Percentiles rank a stretch among this genome's conserved stretches.
phyloP scores from a whole-genome alignment of 2,113 vertebrate genomes.

The Synodontis membranacea region DNA sequence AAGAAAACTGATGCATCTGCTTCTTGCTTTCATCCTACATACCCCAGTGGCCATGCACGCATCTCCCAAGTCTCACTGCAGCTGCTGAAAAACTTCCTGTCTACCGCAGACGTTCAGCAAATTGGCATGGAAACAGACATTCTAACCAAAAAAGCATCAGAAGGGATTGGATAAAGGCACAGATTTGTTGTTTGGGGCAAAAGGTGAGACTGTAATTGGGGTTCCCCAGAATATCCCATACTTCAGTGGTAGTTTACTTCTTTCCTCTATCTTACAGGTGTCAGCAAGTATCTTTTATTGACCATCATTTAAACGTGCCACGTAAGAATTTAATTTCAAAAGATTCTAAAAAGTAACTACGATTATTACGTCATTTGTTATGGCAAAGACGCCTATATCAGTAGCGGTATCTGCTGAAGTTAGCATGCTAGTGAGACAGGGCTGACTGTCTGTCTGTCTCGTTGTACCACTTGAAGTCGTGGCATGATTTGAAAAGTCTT shows the following conservation, averaged over 20 bases:
- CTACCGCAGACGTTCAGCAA: background rate
- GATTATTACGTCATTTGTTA: no score
- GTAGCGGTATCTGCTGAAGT: no score
- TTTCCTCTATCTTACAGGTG: background rate
- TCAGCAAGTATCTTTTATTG: background rate
- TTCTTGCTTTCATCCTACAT: background rate
- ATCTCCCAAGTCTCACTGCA: background rate
- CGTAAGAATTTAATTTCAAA: no score
- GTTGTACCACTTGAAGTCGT: no score
- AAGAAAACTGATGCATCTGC: background rate
- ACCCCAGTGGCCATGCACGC: background rate
- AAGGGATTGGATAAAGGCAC: conserved; percentile 12
- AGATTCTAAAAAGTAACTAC: no score
- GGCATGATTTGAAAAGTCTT: no score
- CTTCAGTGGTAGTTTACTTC: background rate
- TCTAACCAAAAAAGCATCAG: conserved; percentile 14
- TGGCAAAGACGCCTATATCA: no score
- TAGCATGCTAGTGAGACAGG: no score
- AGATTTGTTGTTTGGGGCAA: conserved; percentile 15
- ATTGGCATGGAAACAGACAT: background rate
- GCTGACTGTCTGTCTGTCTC: no score
- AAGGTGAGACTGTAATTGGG: conserved; percentile 9
- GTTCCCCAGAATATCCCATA: background rate
- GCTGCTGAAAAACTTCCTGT: background rate
- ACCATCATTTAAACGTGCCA: no score